Evolutionary conservation across 2,888 invertebrate species (phyloP).

Genomic region (Lithophane leautieri): DNA sequence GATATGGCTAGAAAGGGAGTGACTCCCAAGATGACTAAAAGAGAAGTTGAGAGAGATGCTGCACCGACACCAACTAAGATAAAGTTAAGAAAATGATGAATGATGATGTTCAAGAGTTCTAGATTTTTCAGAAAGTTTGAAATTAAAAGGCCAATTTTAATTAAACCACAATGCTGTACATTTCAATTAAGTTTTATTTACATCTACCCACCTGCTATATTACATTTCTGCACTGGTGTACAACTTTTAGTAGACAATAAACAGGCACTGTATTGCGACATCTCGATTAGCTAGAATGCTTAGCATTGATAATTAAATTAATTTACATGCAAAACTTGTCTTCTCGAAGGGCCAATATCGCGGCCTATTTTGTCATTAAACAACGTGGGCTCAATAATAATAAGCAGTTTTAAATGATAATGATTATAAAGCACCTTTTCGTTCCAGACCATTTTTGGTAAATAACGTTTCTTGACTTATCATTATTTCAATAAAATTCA

Average conservation of each 20-base stretch:
- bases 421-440: constrained; percentile 42
- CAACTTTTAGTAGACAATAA: constrained; percentile 11
- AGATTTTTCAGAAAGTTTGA: neutral
- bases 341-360: constrained; percentile 16
- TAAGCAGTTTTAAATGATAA: constrained; percentile 42
- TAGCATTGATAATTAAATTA: constrained; percentile 26
- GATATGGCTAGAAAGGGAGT: neutral
- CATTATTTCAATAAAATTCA: constrained; percentile 50
- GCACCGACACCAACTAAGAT: neutral
- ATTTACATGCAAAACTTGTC: constrained; percentile 33
- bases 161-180: neutral
- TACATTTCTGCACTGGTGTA: constrained; percentile 17
- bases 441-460: constrained; percentile 30
- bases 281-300: constrained; percentile 39
- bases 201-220: neutral
- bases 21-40: neutral
- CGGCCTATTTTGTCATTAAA: constrained; percentile 9
- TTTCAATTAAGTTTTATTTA: neutral
- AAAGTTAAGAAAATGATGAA: no score
- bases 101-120: neutral
- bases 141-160: neutral
- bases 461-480: constrained; percentile 23
- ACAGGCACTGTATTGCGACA: constrained; percentile 14
- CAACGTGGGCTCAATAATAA: constrained; percentile 38
- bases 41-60: neutral